phyloP scores from a whole-genome alignment of 2,113 vertebrate species.

The Prinia subflava region DNA sequence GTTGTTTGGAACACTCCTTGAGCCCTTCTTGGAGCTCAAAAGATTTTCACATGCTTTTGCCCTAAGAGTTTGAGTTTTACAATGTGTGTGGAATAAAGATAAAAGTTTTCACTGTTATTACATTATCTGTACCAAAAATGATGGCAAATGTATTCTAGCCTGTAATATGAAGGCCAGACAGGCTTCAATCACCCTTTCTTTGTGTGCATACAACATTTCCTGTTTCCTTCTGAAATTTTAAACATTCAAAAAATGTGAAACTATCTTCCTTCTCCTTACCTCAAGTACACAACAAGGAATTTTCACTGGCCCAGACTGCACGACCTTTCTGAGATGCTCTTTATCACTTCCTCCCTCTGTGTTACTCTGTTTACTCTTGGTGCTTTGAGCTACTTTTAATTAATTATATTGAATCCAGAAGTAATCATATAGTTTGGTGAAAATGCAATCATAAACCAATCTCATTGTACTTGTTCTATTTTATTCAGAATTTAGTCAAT shows the following conservation, averaged over 20 bases:
- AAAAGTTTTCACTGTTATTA: neutral
- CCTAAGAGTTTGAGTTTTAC: neutral
- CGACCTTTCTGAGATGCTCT: neutral
- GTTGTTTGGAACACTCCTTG: neutral
- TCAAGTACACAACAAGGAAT: neutral
- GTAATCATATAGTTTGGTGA: neutral
- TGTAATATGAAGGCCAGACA: neutral
- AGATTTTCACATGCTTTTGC: neutral
- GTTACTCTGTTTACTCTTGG: neutral
- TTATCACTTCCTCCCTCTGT: neutral
- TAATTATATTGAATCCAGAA: neutral
- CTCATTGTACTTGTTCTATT: neutral
- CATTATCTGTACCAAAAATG: neutral
- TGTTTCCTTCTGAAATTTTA: neutral
- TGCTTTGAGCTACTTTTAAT: neutral
- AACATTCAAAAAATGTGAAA: neutral
- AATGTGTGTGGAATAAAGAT: neutral
- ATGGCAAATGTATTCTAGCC: fast-evolving
- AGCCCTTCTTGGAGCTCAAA: neutral
- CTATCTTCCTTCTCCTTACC: neutral
- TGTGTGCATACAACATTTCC: neutral
- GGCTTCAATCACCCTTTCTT: neutral
- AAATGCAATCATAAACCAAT: neutral
- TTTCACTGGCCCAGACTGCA: neutral
- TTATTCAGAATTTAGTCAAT: neutral